Percentiles rank a stretch among this genome's conserved stretches.
These are phyloP conservation scores for Hyalella azteca DNA, from an alignment of 2,888 invertebrate species.

Conservation along the genomic window DNA sequence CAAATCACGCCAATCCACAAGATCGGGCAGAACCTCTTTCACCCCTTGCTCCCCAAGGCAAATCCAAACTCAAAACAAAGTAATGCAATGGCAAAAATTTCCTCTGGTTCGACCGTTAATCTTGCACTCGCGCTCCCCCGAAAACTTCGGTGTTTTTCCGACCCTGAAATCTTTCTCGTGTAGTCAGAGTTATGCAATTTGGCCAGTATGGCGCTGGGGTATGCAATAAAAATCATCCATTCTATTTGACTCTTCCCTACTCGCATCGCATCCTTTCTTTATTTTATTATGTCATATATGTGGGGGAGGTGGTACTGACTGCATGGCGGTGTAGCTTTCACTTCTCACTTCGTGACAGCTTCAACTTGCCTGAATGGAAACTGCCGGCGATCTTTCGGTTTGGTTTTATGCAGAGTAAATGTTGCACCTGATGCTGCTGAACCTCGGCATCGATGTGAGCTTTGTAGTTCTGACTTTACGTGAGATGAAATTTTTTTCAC, in stretches of 20 bases:
- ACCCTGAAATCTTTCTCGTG: slow-evolving; percentile 11
- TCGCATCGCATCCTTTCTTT: background rate
- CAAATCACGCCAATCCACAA: too few relatives aligned
- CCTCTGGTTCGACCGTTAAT: slow-evolving; percentile 26
- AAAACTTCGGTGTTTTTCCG: slow-evolving; percentile 23
- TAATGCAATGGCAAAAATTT: background rate
- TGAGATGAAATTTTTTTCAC: too few relatives aligned
- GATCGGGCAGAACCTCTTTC: too few relatives aligned
- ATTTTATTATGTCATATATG: background rate
- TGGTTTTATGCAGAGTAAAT: background rate
- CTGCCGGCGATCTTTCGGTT: too few relatives aligned
- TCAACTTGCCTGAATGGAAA: background rate
- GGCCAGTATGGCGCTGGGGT: slow-evolving; percentile 9
- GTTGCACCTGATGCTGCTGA: background rate
- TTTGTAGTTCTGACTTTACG: background rate
- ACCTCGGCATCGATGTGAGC: background rate
- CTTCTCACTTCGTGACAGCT: background rate
- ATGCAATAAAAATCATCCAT: slow-evolving; percentile 31
- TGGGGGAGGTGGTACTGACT: background rate
- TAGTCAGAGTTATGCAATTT: slow-evolving; percentile 29
- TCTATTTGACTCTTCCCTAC: background rate
- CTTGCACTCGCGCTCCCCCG: background rate
- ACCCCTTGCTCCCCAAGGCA: too few relatives aligned
- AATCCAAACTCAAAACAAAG: background rate
- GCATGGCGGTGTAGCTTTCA: background rate